Percentiles rank a stretch among this genome's conserved stretches.
phyloP scores from a whole-genome alignment of 2,113 vertebrate species.

The Ovis aries region ARS-UI_Ramb_v3.0 NC_056054.1:55596501-55597000 shows the following conservation, averaged over 20 bases:
- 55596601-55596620: too few species aligned
- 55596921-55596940: not conserved
- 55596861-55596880: not conserved
- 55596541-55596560: too few species aligned
- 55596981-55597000: not conserved
- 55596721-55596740: not conserved
- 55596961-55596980: not conserved
- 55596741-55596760: not conserved
- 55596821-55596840: not conserved
- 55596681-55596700: too few species aligned
- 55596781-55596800: not conserved
- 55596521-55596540: too few species aligned
- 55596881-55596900: not conserved
- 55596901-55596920: not conserved
- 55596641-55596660: rapidly evolving
- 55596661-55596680: too few species aligned
- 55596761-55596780: not conserved
- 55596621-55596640: too few species aligned
- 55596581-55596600: too few species aligned
- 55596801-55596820: not conserved
- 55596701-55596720: not conserved
- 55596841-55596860: not conserved
- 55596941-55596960: not conserved
- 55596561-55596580: too few species aligned
- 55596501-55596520: too few species aligned